Base-by-base conservation (phyloP, 2,888 invertebrate species). In the Keiferia lycopersicella region DNA sequence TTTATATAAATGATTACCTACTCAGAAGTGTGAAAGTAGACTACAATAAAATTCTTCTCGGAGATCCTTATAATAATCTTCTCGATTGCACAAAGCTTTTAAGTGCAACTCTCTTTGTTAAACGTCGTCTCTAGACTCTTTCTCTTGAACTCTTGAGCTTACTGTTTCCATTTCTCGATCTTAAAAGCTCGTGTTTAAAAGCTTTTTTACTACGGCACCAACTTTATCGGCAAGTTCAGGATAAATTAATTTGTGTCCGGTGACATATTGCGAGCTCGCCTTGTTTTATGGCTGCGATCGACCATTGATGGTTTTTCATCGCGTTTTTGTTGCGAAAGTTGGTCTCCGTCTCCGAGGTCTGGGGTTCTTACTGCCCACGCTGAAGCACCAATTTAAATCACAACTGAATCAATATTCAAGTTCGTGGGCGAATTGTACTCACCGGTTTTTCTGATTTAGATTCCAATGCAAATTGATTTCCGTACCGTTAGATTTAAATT, bases 61-160 rank as follows among this genome's bases (percentile, higher is more conserved):
- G 12, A 58, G 45, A 48, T 60, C n/a, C 60, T 22, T 60, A 48
- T 51, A 51, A 61, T 50, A 16, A 4, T 26, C 20, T 20, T 30
- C 34, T 50, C 30, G 38, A 61, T 61, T 50, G 61, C 50, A 30
- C 41, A 61, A 50, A 51, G 61, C 61, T 50, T 60, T 60, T 51
- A 61, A 50, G 48, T 61, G 61, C 51, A 50, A 10, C 16, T 34
- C 16, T 16, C 61, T 61, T 61, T 61, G 61, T 61, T 61, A 41
- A 60, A 61, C 48, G 38, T 38, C 34, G 48, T 60, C n/a, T 60
- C 48, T 45, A 1, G 58, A 38, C 26, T 58, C 58, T 39, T 39
- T 58, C 39, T 38, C 38, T 38, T 34, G 0, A 38, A 57, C 39
- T 39, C 34, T 58, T 58, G 14, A 58, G 39, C 18, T 18, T 58